These are phyloP conservation scores for Ernsta delagoae DNA, from an alignment of 2,888 invertebrate genomes.

Conservation along the genomic window DNA sequence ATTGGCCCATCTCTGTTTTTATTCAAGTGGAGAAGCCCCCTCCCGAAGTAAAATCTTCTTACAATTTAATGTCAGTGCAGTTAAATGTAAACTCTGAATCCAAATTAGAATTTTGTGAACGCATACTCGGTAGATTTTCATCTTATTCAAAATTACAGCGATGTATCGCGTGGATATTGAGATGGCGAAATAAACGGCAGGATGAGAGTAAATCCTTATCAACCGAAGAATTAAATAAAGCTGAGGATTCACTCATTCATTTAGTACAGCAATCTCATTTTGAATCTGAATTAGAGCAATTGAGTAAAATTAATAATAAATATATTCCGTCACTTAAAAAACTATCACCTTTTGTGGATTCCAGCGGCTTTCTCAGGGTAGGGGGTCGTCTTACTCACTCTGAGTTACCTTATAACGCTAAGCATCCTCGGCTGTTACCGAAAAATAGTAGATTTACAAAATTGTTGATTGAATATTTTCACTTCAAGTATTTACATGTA, in stretches of 20 bases:
- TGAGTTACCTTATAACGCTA: background rate
- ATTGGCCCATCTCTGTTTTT: background rate
- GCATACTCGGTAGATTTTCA: background rate
- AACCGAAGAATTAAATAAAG: conserved; percentile 2
- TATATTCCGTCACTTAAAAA: conserved; percentile 2
- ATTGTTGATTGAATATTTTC: conserved; percentile 1
- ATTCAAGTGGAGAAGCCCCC: background rate
- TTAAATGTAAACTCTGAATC: background rate
- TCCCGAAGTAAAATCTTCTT: background rate
- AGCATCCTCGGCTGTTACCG: background rate
- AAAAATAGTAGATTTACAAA: conserved; percentile 6
- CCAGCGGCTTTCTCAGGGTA: conserved; percentile 4
- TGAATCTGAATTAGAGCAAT: background rate
- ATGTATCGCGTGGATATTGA: conserved; percentile 4
- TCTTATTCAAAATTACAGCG: background rate
- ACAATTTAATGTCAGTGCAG: background rate
- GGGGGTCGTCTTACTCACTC: conserved; percentile 4
- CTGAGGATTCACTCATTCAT: background rate
- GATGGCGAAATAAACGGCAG: conserved; percentile 4
- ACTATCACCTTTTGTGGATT: background rate
- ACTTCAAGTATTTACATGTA: background rate
- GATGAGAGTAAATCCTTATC: background rate
- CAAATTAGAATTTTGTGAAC: conserved; percentile 1
- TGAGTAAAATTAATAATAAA: background rate
- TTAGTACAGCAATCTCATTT: background rate